Base-by-base conservation (phyloP, 2,888 invertebrate species). In the Chaitophorus viminalis region DNA sequence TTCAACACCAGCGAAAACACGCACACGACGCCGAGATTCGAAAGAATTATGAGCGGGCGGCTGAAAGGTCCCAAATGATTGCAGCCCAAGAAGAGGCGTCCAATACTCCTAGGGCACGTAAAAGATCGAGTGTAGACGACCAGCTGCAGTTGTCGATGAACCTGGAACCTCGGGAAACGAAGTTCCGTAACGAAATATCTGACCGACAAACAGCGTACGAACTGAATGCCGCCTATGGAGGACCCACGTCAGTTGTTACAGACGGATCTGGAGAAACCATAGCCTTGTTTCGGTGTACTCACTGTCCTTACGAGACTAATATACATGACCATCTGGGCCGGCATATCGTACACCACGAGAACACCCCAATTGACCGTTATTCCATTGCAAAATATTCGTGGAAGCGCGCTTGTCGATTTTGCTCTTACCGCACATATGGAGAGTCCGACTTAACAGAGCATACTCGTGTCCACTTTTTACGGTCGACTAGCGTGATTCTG, bases 1-100 rank as follows among this genome's bases (percentile, higher is more conserved):
- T 95, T 68, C 96, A 96, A 91, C 97, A 97, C 91, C 93, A 94
- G 92, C 94, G 95, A 89, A 95, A 96, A 90, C 97, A 97, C 91
- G 94, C 94, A 0, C 68, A 31, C 3, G 79, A 89, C 36, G 87
- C 79, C 21, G n/a, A 89, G 25, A 39, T 89, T 52, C 52, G 65
- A 21, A 75, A 88, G 82, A 82, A 36, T 60, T 5, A 29, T 25
- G 60, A 72, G n/a, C 52, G 36, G 21, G 78, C 54, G 29, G 65
- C n/a, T 4, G 65, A 52, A 5, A 9, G 33, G 14, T n/a, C 33
- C 4, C n/a, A 85, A n/a, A 65, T 70, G 46, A 52, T 70, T 6
- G 68, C 70, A 9, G 33, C 25, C 36, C 85, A 70, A 29, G 78
- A 77, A 46, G 54, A 75, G 21, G 70, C 60, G 21, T 33, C 60